Base-by-base conservation (phyloP, 2,888 invertebrate species). In the Synanthedon vespiformis region DNA sequence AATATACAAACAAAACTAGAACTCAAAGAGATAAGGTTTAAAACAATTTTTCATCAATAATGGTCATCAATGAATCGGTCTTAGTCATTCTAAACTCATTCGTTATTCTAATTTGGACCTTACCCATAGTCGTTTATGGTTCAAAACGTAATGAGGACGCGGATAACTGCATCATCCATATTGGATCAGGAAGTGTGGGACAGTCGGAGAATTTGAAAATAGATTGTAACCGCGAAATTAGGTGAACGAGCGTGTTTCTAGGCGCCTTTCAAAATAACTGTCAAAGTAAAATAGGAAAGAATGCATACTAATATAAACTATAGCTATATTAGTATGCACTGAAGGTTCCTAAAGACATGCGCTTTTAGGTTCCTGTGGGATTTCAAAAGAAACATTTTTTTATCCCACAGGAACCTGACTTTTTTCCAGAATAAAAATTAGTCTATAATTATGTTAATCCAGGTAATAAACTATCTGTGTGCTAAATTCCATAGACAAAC, bases 171-270 rank as follows among this genome's bases (percentile, higher is more conserved):
- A 44, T 44, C 66, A 69, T 57, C 74, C 74, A 70, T 74, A 63
- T 72, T 75, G 68, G 61, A 68, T 70, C 70, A 77, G 78, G 78
- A 78, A 78, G 70, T 69, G 69, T 58, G 67, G 70, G 76, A 76
- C 77, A 74, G 63, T 67, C 66, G 64, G 65, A 58, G 68, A 68
- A 73, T 77, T 72, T 74, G 67, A 74, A 77, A 77, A 76, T 77
- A 77, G 75, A 77, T 70, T 63, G 51, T 64, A 66, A 72, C 67
- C 73, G 77, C 75, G 68, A 78, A 78, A 75, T 76, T 77, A 63
- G 74, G 77, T 77, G 76, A 76, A 68, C 63, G 58, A 59, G 48
- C 48, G 48, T 14, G 48, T 41, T 22, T 22, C 44, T 44, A 44
- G 44, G 14, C 44, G 44, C 44, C 44, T 13, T 44, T 34, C 34